These are phyloP conservation scores for Drosophila insularis DNA, from an alignment of 1,140 invertebrate species.

Conservation along the genomic window DNA sequence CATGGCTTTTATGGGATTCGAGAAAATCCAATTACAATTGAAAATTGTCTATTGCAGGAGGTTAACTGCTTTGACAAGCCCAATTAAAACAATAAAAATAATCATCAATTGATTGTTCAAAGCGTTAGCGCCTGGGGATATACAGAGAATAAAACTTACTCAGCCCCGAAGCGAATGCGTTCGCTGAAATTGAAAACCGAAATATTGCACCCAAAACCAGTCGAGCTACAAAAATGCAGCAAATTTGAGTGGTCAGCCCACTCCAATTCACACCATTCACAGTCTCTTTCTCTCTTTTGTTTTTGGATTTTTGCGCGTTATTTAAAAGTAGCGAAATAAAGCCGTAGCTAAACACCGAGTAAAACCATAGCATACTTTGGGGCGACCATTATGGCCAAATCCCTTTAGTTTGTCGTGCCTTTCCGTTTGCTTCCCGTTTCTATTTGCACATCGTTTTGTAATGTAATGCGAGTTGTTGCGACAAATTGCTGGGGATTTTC, in stretches of 20 bases:
- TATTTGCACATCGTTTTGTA: conserved; percentile 78
- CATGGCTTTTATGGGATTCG: neutral
- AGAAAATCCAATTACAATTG: neutral
- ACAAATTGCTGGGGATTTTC: conserved; percentile 73
- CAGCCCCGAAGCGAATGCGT: neutral
- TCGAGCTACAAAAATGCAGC: conserved; percentile 21
- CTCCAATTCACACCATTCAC: neutral
- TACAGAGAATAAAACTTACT: conserved; percentile 15
- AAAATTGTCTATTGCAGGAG: conserved; percentile 14
- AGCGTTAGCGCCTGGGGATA: conserved; percentile 6
- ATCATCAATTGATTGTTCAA: conserved; percentile 10
- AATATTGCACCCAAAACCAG: neutral
- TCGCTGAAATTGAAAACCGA: neutral
- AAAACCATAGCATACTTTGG: conserved; percentile 47
- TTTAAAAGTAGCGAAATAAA: conserved; percentile 45
- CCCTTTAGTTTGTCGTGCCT: conserved; percentile 64
- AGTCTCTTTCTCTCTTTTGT: conserved; percentile 5
- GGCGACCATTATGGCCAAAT: conserved; percentile 62
- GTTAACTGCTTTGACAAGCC: conserved; percentile 14
- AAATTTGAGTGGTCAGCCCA: conserved; percentile 24
- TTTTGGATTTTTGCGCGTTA: conserved; percentile 23
- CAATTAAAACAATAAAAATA: conserved; percentile 31
- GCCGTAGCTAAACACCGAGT: conserved; percentile 28
- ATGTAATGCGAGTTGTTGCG: conserved; percentile 77
- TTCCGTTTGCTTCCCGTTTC: conserved; percentile 40